Evolutionary conservation across 2,888 invertebrate species (phyloP).

Genomic region (Tineola bisselliella): DNA sequence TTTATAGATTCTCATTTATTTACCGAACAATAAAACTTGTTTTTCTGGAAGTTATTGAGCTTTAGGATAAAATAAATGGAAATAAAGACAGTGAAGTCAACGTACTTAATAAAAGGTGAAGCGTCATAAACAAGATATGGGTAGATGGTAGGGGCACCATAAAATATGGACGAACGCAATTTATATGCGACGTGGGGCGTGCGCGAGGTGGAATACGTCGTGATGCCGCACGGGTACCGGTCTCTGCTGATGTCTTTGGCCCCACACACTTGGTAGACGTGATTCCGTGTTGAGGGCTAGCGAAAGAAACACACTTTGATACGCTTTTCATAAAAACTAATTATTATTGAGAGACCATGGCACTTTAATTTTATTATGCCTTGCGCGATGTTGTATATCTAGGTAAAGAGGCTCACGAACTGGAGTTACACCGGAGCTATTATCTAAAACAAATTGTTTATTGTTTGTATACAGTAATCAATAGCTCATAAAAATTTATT

Average conservation of each 20-base stretch:
- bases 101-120: not conserved
- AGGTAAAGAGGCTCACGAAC: constrained; percentile 4
- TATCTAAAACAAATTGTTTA: not conserved
- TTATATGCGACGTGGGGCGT: constrained; percentile 13
- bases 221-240: constrained; percentile 6
- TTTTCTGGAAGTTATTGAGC: not conserved
- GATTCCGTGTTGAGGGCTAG: not conserved
- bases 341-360: not conserved
- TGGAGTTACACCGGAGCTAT: not conserved
- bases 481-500: not conserved
- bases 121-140: constrained; percentile 7
- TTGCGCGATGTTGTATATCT: not conserved
- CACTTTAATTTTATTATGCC: not conserved
- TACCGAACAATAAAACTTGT: not conserved
- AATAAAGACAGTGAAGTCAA: constrained; percentile 3
- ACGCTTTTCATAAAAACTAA: not conserved
- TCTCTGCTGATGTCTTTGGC: constrained; percentile 9
- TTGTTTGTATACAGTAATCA: not conserved
- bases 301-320: not conserved
- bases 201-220: constrained; percentile 1
- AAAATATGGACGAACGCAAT: constrained; percentile 12
- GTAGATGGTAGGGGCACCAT: constrained; percentile 8
- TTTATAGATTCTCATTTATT: not conserved
- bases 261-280: constrained; percentile 4
- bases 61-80: not conserved